Evolutionary conservation across 2,113 vertebrate species (phyloP), one percentile per base, ranked within the genome.

Genomic region (Ceyx melanurus): DNA sequence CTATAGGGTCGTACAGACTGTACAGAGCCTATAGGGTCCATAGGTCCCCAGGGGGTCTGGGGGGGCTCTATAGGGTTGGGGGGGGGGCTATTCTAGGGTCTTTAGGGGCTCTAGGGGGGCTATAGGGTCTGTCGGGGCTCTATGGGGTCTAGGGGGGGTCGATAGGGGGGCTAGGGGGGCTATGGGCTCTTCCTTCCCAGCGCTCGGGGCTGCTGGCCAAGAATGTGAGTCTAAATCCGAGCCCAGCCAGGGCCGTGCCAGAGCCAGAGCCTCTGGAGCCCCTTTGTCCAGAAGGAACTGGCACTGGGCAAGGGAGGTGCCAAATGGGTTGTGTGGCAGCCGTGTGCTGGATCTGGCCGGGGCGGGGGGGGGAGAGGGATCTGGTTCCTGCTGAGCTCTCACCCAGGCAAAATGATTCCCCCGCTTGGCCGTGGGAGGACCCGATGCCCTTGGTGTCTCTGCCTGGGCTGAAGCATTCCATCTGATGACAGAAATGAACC

Each of bases 261-360:
- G 87, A 95, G 82, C 45, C 87, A 75, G 54, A 71, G 89, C 92
- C 78, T 95, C 88, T 88, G 79, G 76, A 96, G 95, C 86, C 95
- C 94, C 72, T 96, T 91, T 94, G 89, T 95, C 84, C 95, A 96
- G 84, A 48, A 82, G 72, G 45, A 82, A 72, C 46, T 92, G 82
- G 77, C 92, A 62, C 72, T 83, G 90, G 46, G 37, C 45, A 75
- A 62, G 79, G 76, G 61, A 92, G 79, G 67, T 92, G 94, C 92
- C 94, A 94, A 92, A 93, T 78, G 94, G 85, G 92, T 89, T 93
- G 79, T 81, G 95, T 91, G 91, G 94, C 72, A 96, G 92, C 89
- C 75, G 22, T 66, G 79, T 92, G 74, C 73, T 89, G 54, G 50
- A 89, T 87, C 91, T 94, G 91, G 91, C 37, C 37, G 10, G 37